Base-by-base conservation (phyloP, 1,140 invertebrate species). In the Megathymus violae region DNA sequence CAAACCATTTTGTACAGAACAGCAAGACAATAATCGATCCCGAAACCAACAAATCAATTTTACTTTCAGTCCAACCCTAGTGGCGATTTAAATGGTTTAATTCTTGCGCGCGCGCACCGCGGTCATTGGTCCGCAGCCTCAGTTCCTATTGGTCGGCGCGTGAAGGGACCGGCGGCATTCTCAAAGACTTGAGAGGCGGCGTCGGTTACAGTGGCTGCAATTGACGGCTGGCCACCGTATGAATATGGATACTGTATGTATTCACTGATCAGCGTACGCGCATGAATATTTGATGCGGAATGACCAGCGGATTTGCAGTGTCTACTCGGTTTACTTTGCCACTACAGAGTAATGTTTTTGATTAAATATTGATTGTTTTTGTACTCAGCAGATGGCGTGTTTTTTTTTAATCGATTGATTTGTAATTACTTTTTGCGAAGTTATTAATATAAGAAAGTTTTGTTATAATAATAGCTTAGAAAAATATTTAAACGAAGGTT, bases 201-300 rank as follows among this genome's bases (percentile, higher is more conserved):
- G 17, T 41, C 50, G 27, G 48, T 31, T 27, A 11, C 36, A 40
- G 50, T 19, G 34, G 34, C 36, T 54, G 50, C 50, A 54, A 51
- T 54, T 54, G 50, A 54, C 50, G 36, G 36, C 48, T 17, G 36
- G 11, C 36, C 17, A 46, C 27, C 9, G 17, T 41, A 54, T 54
- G 50, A 54, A 54, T 54, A 54, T 54, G 50, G 50, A 54, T 54
- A 36, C 36, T 54, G 50, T 54, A 38, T 51, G 50, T 54, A 22
- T 46, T 46, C 43, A 46, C 7, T 46, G 27, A 51, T 38, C 48
- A 51, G 46, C 15, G 19, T 22, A 22, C 7, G 34, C 31, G 48
- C 36, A 51, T 51, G 48, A 51, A 40, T 51, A 51, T 51, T 51
- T 51, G 48, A 51, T 51, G 17, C 10, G 9, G 15, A 38, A n/a